Percentiles rank a stretch among this genome's conserved stretches.
Evolutionary conservation across 2,113 vertebrate genomes (phyloP).

Genomic region (Trogon melanurus): DNA sequence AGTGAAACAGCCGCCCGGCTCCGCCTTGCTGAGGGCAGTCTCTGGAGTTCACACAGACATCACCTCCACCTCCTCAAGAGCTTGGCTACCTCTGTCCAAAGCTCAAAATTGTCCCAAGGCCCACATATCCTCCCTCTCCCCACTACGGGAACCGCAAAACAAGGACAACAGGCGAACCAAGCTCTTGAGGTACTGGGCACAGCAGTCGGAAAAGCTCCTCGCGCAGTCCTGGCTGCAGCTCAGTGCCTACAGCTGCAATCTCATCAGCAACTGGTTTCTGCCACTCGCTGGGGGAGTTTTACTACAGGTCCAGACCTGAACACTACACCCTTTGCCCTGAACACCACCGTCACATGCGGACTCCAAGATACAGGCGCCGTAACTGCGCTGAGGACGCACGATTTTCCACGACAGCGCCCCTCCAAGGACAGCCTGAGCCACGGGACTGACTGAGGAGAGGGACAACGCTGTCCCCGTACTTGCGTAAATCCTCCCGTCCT

Average conservation of each 20-base stretch:
- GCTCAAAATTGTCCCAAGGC: not conserved
- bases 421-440: not conserved
- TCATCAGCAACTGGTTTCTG: rapidly evolving
- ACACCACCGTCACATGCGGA: not conserved
- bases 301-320: not conserved
- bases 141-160: not conserved
- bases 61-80: not conserved
- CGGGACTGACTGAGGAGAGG: rapidly evolving
- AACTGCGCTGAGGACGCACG: not conserved
- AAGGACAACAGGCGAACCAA: not conserved
- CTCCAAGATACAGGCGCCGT: not conserved
- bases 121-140: not conserved
- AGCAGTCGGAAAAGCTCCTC: not conserved
- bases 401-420: not conserved
- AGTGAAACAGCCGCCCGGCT: not conserved
- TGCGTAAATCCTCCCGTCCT: not conserved
- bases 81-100: not conserved
- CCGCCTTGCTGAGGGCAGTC: not conserved
- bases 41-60: not conserved
- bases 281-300: not conserved
- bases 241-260: not conserved
- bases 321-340: not conserved
- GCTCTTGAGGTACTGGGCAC: not conserved
- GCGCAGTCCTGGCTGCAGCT: not conserved
- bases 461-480: not conserved